A percentile compares a stretch with the other conserved stretches of the same genome.
Conservation (phyloP, 2,888 invertebrate species). For the Ellobium chinense region DNA sequence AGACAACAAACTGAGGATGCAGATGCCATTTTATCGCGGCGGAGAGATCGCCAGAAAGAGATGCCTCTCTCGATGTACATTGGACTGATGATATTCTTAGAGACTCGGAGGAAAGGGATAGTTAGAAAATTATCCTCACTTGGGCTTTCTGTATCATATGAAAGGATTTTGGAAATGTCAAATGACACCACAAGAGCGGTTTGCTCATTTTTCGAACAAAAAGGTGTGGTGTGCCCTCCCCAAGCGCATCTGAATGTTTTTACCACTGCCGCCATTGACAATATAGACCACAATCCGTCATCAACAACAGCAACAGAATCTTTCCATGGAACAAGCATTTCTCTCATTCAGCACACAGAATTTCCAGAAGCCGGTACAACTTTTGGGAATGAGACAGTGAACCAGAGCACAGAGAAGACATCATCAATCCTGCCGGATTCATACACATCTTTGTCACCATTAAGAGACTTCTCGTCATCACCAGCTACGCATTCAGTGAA, state of each 20-base stretch:
- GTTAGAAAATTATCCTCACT: neutral
- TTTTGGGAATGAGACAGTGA: too few relatives aligned
- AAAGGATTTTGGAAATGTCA: neutral
- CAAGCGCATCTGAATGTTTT: neutral
- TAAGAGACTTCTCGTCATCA: too few relatives aligned
- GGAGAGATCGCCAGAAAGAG: neutral
- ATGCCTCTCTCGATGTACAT: neutral
- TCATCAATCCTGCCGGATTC: too few relatives aligned
- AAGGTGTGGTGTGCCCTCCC: neutral
- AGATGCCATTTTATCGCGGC: too few relatives aligned
- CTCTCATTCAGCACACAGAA: too few relatives aligned
- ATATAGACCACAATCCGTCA: neutral
- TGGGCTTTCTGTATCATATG: neutral
- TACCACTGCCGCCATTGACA: neutral
- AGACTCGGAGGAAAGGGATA: neutral
- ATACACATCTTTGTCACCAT: too few relatives aligned
- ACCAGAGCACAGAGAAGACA: too few relatives aligned
- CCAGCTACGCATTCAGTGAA: too few relatives aligned
- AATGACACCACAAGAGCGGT: neutral
- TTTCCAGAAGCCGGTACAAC: too few relatives aligned
- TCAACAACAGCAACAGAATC: too few relatives aligned
- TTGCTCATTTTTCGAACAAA: neutral
- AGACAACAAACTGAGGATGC: neutral
- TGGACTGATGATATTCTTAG: neutral
- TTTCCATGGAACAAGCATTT: too few relatives aligned